A percentile compares a stretch with the other conserved stretches of the same genome.
Evolutionary conservation across 2,113 vertebrate genomes (phyloP).

Genomic region (Sander vitreus): DNA sequence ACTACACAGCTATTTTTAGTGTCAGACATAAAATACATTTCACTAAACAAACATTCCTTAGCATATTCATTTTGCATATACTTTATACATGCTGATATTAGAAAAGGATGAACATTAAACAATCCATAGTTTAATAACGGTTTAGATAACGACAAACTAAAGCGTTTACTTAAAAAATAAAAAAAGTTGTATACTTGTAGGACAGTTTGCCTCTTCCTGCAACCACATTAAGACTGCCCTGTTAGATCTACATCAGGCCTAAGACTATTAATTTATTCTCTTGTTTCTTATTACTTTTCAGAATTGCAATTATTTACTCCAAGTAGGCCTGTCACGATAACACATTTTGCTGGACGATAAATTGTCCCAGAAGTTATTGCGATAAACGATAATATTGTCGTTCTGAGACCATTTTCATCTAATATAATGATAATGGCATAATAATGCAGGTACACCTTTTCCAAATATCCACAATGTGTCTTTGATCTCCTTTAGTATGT

Average conservation of each 20-base stretch:
- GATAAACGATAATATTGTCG: no score
- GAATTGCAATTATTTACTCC: background rate
- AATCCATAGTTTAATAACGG: background rate
- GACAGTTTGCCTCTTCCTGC: background rate
- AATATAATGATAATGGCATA: no score
- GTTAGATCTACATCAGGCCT: no score
- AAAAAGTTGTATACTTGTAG: background rate
- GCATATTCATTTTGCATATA: background rate
- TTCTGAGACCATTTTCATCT: no score
- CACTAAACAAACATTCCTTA: background rate
- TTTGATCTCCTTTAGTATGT: no score
- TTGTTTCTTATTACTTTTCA: background rate
- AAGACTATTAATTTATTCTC: background rate
- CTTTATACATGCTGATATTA: background rate
- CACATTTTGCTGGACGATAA: no score
- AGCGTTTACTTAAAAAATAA: background rate
- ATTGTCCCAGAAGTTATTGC: no score
- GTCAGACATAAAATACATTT: slow-evolving; percentile 8
- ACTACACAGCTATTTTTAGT: slow-evolving; percentile 50
- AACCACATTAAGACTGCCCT: background rate
- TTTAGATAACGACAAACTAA: background rate
- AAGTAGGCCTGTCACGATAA: no score
- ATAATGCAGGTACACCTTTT: no score
- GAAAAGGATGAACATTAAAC: background rate
- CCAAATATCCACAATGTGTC: no score